phyloP scores from a whole-genome alignment of 2,888 invertebrate genomes.

The Octodonta nipae region DNA sequence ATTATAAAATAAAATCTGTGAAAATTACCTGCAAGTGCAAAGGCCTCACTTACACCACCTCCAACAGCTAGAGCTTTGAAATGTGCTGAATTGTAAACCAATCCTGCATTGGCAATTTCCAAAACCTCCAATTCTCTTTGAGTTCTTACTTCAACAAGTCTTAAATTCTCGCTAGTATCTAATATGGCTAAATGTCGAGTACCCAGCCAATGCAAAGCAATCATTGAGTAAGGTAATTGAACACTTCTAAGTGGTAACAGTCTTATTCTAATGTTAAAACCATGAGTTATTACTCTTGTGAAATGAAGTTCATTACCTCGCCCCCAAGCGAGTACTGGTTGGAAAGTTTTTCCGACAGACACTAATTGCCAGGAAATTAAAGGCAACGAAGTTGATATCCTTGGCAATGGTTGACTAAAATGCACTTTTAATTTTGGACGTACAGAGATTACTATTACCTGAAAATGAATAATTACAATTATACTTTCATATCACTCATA shows the following conservation, averaged over 20 bases:
- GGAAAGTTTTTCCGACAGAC: constrained; percentile 58
- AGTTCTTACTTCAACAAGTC: constrained; percentile 77
- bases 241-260: constrained; percentile 55
- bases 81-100: constrained; percentile 78
- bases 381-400: constrained; percentile 64
- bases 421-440: constrained; percentile 64
- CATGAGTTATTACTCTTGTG: constrained; percentile 53
- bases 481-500: no score
- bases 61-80: constrained; percentile 89
- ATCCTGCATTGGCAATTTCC: constrained; percentile 65
- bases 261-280: constrained; percentile 40
- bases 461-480: constrained; percentile 20
- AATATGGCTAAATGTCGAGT: constrained; percentile 70
- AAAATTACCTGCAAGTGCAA: constrained; percentile 54
- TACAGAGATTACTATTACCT: constrained; percentile 66
- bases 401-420: constrained; percentile 62
- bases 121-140: constrained; percentile 75
- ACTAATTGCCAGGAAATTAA: constrained; percentile 87
- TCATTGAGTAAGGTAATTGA: constrained; percentile 55
- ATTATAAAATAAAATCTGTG: no score
- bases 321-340: constrained; percentile 80
- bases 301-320: constrained; percentile 74
- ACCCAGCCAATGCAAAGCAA: constrained; percentile 70
- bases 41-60: constrained; percentile 74
- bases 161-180: constrained; percentile 73